phyloP scores from a whole-genome alignment of 2,113 vertebrate genomes.

The Poeciliopsis prolifica region DNA sequence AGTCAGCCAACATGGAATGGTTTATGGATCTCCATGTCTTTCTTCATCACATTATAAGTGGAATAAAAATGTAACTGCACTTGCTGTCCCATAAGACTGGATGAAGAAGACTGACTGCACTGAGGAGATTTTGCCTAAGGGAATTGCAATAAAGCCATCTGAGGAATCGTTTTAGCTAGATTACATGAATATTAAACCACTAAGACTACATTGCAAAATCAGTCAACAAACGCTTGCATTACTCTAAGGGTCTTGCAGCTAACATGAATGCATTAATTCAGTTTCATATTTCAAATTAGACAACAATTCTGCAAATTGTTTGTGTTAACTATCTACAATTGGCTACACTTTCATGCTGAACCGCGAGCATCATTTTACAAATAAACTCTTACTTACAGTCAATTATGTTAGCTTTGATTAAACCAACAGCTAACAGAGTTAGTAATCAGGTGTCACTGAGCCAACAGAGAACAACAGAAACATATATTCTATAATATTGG shows the following conservation, averaged over 20 bases:
- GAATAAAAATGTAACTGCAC: too few species aligned
- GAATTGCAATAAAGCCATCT: too few species aligned
- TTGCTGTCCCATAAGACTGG: too few species aligned
- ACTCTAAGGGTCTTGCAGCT: too few species aligned
- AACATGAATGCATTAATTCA: too few species aligned
- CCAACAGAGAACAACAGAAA: not conserved
- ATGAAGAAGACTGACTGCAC: too few species aligned
- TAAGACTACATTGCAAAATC: not conserved
- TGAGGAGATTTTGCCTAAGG: too few species aligned
- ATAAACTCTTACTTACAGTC: not conserved
- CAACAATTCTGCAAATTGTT: not conserved
- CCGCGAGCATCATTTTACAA: not conserved
- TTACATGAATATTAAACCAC: not conserved
- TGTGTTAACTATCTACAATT: too few species aligned
- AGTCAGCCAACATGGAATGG: not conserved
- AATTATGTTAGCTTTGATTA: not conserved
- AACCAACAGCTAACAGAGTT: not conserved
- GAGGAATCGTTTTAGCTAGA: not conserved
- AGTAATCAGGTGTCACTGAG: not conserved
- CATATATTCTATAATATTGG: not conserved
- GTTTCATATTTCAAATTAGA: too few species aligned
- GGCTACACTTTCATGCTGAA: not conserved
- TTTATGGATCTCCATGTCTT: too few species aligned
- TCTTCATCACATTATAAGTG: too few species aligned
- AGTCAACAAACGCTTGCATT: not conserved